A percentile compares a stretch with the other conserved stretches of the same genome.
These are phyloP conservation scores for Percopsis transmontana DNA, from an alignment of 2,113 vertebrate genomes.

Conservation along the genomic window DNA sequence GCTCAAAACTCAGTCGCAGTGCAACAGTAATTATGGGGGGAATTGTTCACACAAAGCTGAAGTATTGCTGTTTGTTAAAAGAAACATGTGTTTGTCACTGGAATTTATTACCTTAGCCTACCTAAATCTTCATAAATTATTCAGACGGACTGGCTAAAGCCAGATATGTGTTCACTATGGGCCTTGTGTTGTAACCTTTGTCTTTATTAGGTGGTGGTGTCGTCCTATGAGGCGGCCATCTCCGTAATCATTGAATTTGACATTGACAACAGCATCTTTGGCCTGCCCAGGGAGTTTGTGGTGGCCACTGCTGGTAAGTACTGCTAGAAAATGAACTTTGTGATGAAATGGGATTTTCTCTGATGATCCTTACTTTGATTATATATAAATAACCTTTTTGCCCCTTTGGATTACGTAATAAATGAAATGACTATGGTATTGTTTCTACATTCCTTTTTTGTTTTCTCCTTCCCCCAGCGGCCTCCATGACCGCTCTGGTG, in stretches of 20 bases:
- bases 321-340: too few relatives aligned
- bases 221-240: slow-evolving; percentile 83
- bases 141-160: background rate
- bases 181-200: too few relatives aligned
- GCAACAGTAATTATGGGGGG: background rate
- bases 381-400: too few relatives aligned
- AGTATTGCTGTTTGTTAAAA: too few relatives aligned
- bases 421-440: background rate
- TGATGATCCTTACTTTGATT: too few relatives aligned
- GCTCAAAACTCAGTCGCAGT: too few relatives aligned
- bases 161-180: background rate
- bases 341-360: too few relatives aligned
- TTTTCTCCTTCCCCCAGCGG: slow-evolving; percentile 73
- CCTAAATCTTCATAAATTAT: too few relatives aligned
- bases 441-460: background rate
- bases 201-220: slow-evolving; percentile 88
- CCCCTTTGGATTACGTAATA: too few relatives aligned
- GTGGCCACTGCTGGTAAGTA: slow-evolving; percentile 92
- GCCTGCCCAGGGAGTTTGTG: slow-evolving; percentile 91
- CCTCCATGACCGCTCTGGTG: slow-evolving; percentile 91
- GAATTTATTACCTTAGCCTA: too few relatives aligned
- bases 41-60: background rate
- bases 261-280: slow-evolving; percentile 92
- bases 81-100: too few relatives aligned
- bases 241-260: slow-evolving; percentile 88